Evolutionary conservation across 2,797 vertebrate genomes (phyloP).

Genomic region (Pantherophis vulpinus): DNA sequence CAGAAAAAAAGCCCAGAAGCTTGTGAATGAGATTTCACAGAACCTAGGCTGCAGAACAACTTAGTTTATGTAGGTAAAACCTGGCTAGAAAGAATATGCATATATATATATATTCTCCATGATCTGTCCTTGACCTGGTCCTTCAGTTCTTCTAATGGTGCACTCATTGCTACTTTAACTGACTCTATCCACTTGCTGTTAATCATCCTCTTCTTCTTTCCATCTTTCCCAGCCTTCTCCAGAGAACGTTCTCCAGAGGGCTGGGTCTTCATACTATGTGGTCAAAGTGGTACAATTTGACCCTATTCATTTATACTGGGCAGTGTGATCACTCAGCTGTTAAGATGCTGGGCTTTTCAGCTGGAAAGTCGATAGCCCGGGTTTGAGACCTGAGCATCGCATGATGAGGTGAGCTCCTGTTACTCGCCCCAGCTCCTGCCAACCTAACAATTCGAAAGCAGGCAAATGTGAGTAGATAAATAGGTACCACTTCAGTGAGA

Average conservation of each 20-base stretch:
- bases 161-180: background rate
- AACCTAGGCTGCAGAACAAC: no score
- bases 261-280: background rate
- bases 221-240: background rate
- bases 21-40: no score
- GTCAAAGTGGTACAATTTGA: background rate
- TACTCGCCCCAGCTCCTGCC: background rate
- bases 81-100: no score
- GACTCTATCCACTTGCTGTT: background rate
- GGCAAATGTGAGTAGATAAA: background rate
- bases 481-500: background rate
- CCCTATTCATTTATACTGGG: background rate
- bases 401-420: background rate
- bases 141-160: background rate
- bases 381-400: background rate
- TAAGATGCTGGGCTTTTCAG: background rate
- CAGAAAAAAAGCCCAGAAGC: no score
- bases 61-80: no score
- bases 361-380: background rate
- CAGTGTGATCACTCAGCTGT: background rate
- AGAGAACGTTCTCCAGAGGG: background rate
- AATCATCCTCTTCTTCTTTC: background rate
- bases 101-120: background rate
- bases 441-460: background rate
- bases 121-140: background rate